Evolutionary conservation across 2,113 vertebrate species (phyloP).

Genomic region (Ciconia boyciana): DNA sequence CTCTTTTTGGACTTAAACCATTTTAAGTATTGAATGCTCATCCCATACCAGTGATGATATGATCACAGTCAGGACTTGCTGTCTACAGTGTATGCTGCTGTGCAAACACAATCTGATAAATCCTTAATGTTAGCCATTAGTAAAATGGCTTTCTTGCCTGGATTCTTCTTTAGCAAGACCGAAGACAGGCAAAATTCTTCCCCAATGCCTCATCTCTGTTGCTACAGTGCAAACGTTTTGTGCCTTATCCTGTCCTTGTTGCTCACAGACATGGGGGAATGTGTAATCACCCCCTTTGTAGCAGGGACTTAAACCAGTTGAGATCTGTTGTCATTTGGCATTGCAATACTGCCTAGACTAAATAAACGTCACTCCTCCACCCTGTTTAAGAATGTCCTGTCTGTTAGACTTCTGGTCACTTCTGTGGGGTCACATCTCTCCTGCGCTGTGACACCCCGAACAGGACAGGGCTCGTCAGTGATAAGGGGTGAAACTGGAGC

Average conservation of each 20-base stretch:
- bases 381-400: neutral
- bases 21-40: neutral
- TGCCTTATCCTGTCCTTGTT: neutral
- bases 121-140: neutral
- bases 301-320: neutral
- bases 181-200: neutral
- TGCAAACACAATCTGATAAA: neutral
- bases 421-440: neutral
- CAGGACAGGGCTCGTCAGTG: accelerated
- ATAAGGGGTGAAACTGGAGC: neutral
- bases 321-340: neutral
- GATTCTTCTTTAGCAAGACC: neutral
- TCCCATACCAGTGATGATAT: neutral
- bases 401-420: neutral
- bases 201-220: neutral
- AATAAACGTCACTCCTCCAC: neutral
- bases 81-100: accelerated
- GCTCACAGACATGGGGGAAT: neutral
- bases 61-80: neutral
- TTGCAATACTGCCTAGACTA: neutral
- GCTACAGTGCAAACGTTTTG: neutral
- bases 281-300: neutral
- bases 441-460: neutral
- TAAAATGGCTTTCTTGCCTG: neutral
- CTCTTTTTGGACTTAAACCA: neutral